Base-by-base conservation (phyloP, 2,888 invertebrate genomes). In the Phragmatobia fuliginosa region DNA sequence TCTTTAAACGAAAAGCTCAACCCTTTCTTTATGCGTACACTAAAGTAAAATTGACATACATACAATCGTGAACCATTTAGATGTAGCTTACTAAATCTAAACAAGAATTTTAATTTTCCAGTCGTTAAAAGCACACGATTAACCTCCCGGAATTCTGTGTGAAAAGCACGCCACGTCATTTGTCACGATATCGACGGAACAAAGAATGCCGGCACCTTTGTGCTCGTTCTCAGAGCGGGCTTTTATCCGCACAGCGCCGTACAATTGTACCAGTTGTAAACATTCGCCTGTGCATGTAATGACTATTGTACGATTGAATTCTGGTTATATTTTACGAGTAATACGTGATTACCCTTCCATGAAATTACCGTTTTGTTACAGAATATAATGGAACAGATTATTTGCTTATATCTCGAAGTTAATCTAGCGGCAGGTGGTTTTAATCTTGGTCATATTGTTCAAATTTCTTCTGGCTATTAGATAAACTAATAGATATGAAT, bases 111-210 rank as follows among this genome's bases (percentile, higher is more conserved):
- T 21, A 62, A 62, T 62, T 32, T 58, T 33, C 16, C 33, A 60
- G 33, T 28, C 11, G 25, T 58, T 79, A 66, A 70, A 71, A 71
- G 69, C 68, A 71, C 63, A 68, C 74, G 68, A 62, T 74, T 68
- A 63, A 61, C 67, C 67, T 62, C 65, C 73, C 67, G 70, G 70
- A 79, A 73, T 70, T 69, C 68, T 67, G 56, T 74, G 45, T 65
- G 71, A 75, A 75, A 75, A 66, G 62, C 66, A 76, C 67, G 72
- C 72, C 70, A 70, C 71, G 73, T 83, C 80, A 80, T 83, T 81
- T 78, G 79, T 79, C 79, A 78, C 80, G 76, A 72, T 84, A 85
- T 85, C 78, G 82, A 81, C 76, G 71, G 78, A 76, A 83, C 82
- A 84, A 85, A 85, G 83, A 79, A 75, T 73, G 71, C 66, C 72